Evolutionary conservation across 2,888 invertebrate species (phyloP), one percentile per base, ranked within the genome.

Genomic region (Tipula lateralis): DNA sequence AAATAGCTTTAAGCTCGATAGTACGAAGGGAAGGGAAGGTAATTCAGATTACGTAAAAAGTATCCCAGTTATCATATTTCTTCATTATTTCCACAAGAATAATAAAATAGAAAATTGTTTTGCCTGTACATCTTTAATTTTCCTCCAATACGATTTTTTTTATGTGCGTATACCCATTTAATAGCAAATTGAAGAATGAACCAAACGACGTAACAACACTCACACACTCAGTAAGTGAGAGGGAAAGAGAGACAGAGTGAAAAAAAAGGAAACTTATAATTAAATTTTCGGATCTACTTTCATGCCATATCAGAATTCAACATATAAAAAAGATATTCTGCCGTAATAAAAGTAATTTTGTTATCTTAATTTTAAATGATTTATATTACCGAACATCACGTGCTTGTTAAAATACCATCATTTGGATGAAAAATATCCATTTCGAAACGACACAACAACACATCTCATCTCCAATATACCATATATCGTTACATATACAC

Each of bases 221-320:
- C 4, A 12, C 5, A 44, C 19, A 50, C n/a, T 16, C 16, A 50
- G 7, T 16, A 6, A 50, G 0, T 16, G 5, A 16, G 4, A 50
- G 12, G 16, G 6, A 50, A 50, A 50, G 16, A 16, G 9, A 19
- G 7, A 50, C 16, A 50, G 0, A 50, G 5, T 5, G 4, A 50
- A 36, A 50, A 16, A 50, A 50, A 50, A 7, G 44, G 9, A 19
- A 66, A 66, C 19, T 66, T 66, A 66, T 66, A 66, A 66, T 66
- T 66, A 66, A 66, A 66, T 66, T 66, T 66, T 66, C 66, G 66
- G 66, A 66, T 66, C 66, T 66, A 66, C 66, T 66, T 66, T 66
- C 66, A 66, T 66, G 66, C 66, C 66, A 24, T 66, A 66, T 66
- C 66, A 66, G 66, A 66, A 66, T 66, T 24, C 66, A 66, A 24